phyloP scores from a whole-genome alignment of 2,888 invertebrate genomes.

The Polymixis flavicincta region DNA sequence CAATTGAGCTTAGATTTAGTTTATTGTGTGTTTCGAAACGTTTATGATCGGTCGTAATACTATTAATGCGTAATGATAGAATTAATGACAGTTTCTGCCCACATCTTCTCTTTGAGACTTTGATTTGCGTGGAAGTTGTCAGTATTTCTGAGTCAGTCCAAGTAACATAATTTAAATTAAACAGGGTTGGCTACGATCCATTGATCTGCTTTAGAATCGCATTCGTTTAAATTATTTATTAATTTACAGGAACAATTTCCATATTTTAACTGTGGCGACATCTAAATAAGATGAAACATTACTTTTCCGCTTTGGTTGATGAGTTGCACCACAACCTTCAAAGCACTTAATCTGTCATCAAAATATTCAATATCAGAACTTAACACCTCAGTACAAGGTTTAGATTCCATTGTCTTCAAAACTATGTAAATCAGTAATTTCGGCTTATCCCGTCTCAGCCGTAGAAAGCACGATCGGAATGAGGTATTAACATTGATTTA shows the following conservation, averaged over 20 bases:
- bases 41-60: slow-evolving; percentile 50
- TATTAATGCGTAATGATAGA: slow-evolving; percentile 34
- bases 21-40: slow-evolving; percentile 34
- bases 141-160: not conserved
- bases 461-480: slow-evolving; percentile 77
- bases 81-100: slow-evolving; percentile 50
- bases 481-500: slow-evolving; percentile 72
- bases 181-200: not conserved
- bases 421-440: slow-evolving; percentile 74
- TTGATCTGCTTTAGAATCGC: slow-evolving; percentile 1
- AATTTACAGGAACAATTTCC: not conserved
- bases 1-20: slow-evolving; percentile 25
- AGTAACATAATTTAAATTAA: slow-evolving; percentile 1
- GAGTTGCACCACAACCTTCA: slow-evolving; percentile 32
- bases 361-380: slow-evolving; percentile 51
- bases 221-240: not conserved
- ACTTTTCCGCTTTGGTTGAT: not conserved
- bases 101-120: slow-evolving; percentile 48
- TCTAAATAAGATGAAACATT: not conserved
- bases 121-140: slow-evolving; percentile 27
- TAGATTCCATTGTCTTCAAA: slow-evolving; percentile 64
- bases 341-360: slow-evolving; percentile 36
- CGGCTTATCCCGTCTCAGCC: slow-evolving; percentile 77
- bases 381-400: slow-evolving; percentile 63
- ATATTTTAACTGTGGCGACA: not conserved